Conservation (phyloP, 2,113 vertebrate genomes). For the Sorex fumeus region DNA sequence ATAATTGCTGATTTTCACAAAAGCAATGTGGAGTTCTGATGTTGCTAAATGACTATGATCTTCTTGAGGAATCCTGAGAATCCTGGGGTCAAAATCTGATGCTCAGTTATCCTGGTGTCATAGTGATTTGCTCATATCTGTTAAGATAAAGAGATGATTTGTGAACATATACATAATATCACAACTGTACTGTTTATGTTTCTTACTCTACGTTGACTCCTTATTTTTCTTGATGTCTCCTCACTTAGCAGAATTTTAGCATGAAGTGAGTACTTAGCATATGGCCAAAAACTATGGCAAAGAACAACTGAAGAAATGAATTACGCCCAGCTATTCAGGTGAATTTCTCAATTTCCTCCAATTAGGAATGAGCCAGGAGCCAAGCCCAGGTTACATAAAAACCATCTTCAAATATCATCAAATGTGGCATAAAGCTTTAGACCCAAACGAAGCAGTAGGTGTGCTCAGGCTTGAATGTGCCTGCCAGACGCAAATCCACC, state of each 20-base stretch:
- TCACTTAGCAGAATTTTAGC: background rate
- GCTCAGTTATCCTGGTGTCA: background rate
- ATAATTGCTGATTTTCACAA: background rate
- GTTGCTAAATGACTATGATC: background rate
- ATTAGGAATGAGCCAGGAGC: constrained; percentile 35
- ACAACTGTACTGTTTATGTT: background rate
- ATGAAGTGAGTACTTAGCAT: constrained; percentile 8
- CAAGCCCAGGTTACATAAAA: constrained; percentile 40
- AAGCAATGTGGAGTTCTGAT: constrained; percentile 20
- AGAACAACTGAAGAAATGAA: constrained; percentile 30
- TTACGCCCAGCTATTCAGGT: background rate
- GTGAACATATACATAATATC: background rate
- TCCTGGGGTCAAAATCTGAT: background rate
- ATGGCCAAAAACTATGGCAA: constrained; percentile 46
- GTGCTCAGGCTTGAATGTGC: constrained; percentile 65
- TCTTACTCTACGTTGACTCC: background rate
- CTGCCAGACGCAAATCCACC: constrained; percentile 72
- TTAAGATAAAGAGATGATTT: background rate
- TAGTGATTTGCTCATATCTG: background rate
- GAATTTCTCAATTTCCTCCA: constrained; percentile 5
- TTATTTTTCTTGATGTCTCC: constrained; percentile 30
- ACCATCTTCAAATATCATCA: constrained; percentile 62
- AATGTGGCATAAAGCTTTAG: constrained; percentile 58
- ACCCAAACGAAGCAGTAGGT: constrained; percentile 72
- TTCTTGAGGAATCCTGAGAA: background rate